phyloP scores from a whole-genome alignment of 2,113 vertebrate genomes.

The Scophthalmus maximus region DNA sequence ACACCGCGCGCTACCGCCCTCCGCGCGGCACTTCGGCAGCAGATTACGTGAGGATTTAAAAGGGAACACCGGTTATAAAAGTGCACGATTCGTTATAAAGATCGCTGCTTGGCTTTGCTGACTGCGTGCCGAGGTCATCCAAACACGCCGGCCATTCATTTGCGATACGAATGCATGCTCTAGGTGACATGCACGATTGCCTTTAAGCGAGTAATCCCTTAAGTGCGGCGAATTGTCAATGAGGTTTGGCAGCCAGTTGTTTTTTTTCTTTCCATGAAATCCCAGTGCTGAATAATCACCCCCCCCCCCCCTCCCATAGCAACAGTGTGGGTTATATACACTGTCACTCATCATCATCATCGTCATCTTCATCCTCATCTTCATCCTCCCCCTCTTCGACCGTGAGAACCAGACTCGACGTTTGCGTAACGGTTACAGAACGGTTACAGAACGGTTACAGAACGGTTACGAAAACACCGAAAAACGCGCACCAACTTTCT shows the following conservation, averaged over 20 bases:
- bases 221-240: neutral
- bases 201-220: neutral
- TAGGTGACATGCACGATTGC: rapidly evolving
- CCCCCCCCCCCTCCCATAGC: neutral
- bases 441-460: conserved; percentile 78
- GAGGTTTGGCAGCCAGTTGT: conserved; percentile 15
- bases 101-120: neutral
- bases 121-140: neutral
- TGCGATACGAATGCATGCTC: rapidly evolving
- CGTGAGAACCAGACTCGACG: neutral
- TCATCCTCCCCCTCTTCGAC: no score
- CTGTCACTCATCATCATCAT: neutral
- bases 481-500: conserved; percentile 41
- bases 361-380: neutral
- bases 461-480: conserved; percentile 76
- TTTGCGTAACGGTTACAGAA: conserved; percentile 60
- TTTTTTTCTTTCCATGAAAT: neutral
- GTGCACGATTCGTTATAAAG: neutral
- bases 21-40: neutral
- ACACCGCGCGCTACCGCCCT: conserved; percentile 5
- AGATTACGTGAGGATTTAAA: conserved; percentile 39
- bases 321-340: neutral
- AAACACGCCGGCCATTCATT: rapidly evolving
- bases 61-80: neutral
- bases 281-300: neutral